Evolutionary conservation across 2,797 vertebrate genomes (phyloP).

Genomic region (Salmo trutta): DNA sequence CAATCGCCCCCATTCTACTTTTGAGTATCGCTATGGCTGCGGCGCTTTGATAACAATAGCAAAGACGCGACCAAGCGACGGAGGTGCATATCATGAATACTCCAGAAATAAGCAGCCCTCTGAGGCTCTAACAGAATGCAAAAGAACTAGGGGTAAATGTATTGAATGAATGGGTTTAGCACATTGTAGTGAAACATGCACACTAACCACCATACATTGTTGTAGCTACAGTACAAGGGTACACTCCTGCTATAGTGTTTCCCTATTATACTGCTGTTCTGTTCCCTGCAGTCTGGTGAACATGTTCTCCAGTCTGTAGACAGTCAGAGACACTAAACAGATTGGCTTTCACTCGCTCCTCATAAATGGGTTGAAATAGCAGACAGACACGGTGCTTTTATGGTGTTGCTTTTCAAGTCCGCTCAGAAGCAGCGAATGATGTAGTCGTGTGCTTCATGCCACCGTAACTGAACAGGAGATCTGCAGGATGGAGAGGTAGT

Average conservation of each 20-base stretch:
- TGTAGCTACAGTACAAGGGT: neutral
- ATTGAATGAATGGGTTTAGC: neutral
- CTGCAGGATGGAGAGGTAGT: neutral
- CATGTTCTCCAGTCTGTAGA: neutral
- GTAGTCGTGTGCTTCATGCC: neutral
- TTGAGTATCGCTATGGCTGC: no score
- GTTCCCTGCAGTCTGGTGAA: neutral
- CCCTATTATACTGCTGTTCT: no score
- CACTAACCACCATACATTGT: neutral
- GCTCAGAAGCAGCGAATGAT: neutral
- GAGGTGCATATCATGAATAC: no score
- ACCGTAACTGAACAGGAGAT: neutral
- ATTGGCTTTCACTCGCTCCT: neutral
- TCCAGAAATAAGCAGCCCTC: no score
- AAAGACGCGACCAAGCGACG: no score
- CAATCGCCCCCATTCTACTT: no score
- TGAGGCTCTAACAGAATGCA: neutral
- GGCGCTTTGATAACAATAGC: no score
- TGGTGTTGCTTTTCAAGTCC: neutral
- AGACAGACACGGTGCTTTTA: neutral
- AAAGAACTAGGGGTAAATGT: neutral
- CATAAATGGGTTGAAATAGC: neutral
- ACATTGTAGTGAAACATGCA: neutral
- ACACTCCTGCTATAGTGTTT: neutral
- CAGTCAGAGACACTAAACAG: neutral